Percentiles rank a stretch among this genome's conserved stretches.
phyloP scores from a whole-genome alignment of 2,113 vertebrate genomes.

The Anseranas semipalmata region DNA sequence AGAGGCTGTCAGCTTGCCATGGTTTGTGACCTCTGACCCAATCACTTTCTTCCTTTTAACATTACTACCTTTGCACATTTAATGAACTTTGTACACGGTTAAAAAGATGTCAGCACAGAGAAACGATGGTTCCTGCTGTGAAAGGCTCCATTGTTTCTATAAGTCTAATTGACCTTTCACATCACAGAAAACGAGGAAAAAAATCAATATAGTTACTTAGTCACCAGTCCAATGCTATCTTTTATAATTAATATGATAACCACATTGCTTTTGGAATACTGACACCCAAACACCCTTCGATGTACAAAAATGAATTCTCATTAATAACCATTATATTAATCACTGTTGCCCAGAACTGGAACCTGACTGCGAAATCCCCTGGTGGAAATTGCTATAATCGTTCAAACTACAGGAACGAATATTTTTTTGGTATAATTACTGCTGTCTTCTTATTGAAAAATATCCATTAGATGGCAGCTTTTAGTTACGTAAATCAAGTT shows the following conservation, averaged over 20 bases:
- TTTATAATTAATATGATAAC: conserved; percentile 86
- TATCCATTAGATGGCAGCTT: conserved; percentile 91
- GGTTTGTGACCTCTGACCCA: conserved; percentile 73
- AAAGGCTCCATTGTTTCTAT: conserved; percentile 80
- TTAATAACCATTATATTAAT: conserved; percentile 98
- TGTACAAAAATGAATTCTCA: conserved; percentile 92
- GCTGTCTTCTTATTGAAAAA: conserved; percentile 97
- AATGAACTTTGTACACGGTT: conserved; percentile 79
- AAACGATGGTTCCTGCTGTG: conserved; percentile 78
- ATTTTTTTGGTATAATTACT: conserved; percentile 95
- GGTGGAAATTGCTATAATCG: conserved; percentile 99
- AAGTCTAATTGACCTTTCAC: conserved; percentile 85
- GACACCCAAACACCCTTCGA: conserved; percentile 85
- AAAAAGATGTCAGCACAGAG: conserved; percentile 76
- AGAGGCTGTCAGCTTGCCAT: conserved; percentile 70
- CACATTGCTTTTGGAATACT: conserved; percentile 75
- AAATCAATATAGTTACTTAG: conserved; percentile 84
- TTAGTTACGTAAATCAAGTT: conserved; percentile 93
- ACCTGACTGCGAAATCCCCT: conserved; percentile 96
- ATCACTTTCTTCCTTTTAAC: conserved; percentile 71
- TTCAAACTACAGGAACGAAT: conserved; percentile 93
- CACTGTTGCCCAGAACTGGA: conserved; percentile 94
- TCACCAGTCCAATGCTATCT: conserved; percentile 68
- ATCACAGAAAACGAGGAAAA: conserved; percentile 75
- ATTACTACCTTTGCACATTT: conserved; percentile 75